These are phyloP conservation scores for Pachypeltis micranthus DNA, from an alignment of 1,140 invertebrate genomes.

Conservation along the genomic window DNA sequence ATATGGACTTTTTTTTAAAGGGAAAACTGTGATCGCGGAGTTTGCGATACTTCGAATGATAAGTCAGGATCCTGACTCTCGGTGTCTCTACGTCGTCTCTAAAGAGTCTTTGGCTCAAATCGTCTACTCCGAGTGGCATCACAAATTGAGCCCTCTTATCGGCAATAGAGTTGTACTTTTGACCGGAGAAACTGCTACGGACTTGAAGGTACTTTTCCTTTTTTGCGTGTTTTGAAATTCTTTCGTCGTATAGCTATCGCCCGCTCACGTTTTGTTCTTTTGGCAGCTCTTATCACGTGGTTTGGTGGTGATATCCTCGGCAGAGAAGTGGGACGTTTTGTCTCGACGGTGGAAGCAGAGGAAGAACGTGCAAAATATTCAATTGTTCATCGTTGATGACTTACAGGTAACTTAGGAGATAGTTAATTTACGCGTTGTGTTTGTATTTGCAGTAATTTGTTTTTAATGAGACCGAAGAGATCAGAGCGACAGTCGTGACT, in stretches of 20 bases:
- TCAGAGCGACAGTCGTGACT: too few relatives aligned
- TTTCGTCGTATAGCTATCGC: background rate
- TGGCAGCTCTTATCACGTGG: conserved; percentile 57
- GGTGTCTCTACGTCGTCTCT: conserved; percentile 89
- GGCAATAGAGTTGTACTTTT: conserved; percentile 82
- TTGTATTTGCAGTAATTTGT: too few relatives aligned
- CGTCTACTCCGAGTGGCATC: conserved; percentile 81
- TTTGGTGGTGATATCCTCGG: conserved; percentile 90
- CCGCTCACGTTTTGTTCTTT: conserved; percentile 6
- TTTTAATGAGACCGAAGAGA: too few relatives aligned
- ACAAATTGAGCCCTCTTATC: conserved; percentile 69
- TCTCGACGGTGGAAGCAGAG: conserved; percentile 97
- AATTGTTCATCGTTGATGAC: conserved; percentile 95
- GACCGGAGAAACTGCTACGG: conserved; percentile 96
- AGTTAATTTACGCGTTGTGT: too few relatives aligned
- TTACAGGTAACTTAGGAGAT: too few relatives aligned
- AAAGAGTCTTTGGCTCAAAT: conserved; percentile 85
- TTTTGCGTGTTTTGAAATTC: background rate
- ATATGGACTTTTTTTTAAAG: conserved; percentile 36
- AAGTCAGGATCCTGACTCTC: conserved; percentile 52
- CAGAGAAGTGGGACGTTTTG: conserved; percentile 97
- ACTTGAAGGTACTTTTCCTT: conserved; percentile 81
- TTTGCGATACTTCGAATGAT: conserved; percentile 89
- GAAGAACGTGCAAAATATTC: conserved; percentile 95
- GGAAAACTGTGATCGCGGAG: conserved; percentile 94